Percentiles rank a stretch among this genome's conserved stretches.
Evolutionary conservation across 2,113 vertebrate genomes (phyloP).

Genomic region (Helogale parvula): DNA sequence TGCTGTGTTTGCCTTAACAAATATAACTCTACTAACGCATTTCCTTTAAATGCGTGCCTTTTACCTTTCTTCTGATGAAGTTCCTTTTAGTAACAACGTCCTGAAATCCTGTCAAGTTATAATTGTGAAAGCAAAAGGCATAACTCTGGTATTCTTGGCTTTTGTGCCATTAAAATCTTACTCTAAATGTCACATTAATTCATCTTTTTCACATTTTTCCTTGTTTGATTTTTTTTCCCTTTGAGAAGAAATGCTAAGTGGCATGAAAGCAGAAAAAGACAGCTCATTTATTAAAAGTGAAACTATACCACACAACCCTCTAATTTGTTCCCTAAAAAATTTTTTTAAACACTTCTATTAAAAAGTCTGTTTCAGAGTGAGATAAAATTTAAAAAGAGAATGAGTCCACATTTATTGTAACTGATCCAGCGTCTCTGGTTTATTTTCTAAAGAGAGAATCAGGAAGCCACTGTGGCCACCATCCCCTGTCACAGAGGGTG

Average conservation of each 20-base stretch:
- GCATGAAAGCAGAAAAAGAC: conserved; percentile 41
- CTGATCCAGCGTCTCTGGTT: not conserved
- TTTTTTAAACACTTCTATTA: conserved; percentile 41
- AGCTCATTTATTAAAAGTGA: conserved; percentile 50
- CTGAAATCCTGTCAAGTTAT: conserved; percentile 58
- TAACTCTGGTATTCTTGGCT: conserved; percentile 56
- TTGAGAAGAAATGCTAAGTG: conserved; percentile 60
- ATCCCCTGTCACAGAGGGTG: too few species aligned
- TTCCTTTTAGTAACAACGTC: conserved; percentile 56
- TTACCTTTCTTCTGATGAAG: conserved; percentile 38
- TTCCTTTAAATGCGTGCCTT: not conserved
- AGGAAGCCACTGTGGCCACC: not conserved
- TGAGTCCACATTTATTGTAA: not conserved
- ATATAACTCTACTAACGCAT: not conserved
- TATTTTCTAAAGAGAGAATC: not conserved
- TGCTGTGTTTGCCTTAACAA: conserved; percentile 27
- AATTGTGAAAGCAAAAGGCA: conserved; percentile 52
- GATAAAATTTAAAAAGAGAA: conserved; percentile 7
- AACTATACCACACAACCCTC: not conserved
- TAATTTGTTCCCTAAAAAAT: conserved; percentile 16
- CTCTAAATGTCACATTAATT: conserved; percentile 69
- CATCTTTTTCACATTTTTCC: conserved; percentile 49
- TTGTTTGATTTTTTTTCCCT: conserved; percentile 39
- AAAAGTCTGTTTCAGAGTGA: not conserved
- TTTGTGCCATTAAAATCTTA: conserved; percentile 68